These are phyloP conservation scores for Octomys mimax DNA, from an alignment of 2,797 vertebrate genomes.

Conservation along the genomic window DNA sequence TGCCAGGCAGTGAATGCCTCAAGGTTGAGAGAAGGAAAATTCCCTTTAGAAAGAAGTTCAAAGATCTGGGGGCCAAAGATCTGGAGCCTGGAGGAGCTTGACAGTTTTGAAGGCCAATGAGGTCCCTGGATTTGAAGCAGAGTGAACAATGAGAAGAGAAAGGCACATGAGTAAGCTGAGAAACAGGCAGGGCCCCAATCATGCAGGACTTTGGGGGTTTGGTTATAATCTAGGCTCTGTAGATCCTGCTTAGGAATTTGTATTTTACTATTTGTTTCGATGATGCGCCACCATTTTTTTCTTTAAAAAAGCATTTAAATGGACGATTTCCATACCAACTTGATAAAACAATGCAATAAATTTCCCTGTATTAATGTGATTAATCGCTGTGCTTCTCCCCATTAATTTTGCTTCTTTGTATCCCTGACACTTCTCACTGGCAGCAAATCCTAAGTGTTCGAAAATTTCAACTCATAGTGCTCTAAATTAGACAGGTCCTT, in stretches of 20 bases:
- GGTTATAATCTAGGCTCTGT: not conserved
- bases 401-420: not conserved
- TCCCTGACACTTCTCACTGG: not conserved
- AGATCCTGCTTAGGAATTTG: not conserved
- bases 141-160: not conserved
- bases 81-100: not conserved
- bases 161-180: not conserved
- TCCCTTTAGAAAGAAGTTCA: not conserved
- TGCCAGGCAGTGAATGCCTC: not conserved
- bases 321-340: conserved; percentile 9
- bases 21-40: conserved; percentile 46
- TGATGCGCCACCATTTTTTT: not conserved
- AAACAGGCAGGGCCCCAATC: not conserved
- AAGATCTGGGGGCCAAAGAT: not conserved
- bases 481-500: not conserved
- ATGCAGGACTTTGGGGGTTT: not conserved
- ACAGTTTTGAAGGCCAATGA: not conserved
- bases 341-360: not conserved
- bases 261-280: not conserved
- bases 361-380: not conserved
- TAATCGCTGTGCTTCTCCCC: not conserved
- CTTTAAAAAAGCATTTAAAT: not conserved
- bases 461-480: not conserved
- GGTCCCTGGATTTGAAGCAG: not conserved
- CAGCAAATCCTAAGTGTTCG: not conserved